These are phyloP conservation scores for Odontomachus brunneus DNA, from an alignment of 1,140 invertebrate species.

Conservation along the genomic window DNA sequence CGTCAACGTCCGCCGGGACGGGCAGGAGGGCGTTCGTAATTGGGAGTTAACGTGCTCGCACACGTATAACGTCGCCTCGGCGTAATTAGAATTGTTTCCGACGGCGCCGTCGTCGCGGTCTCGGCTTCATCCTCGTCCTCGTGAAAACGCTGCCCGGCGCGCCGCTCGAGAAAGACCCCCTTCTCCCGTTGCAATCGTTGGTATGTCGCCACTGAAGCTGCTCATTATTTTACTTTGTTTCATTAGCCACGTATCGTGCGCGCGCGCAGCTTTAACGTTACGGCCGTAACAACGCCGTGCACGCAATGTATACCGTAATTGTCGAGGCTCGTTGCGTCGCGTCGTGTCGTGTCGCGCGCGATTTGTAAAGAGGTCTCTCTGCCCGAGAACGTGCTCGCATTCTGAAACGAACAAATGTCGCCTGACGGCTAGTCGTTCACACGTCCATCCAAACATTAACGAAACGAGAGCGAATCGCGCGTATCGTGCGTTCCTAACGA, in stretches of 20 bases:
- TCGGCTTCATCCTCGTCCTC: no score
- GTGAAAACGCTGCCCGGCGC: background rate
- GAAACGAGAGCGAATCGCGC: conserved; percentile 20
- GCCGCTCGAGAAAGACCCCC: background rate
- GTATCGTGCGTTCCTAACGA: background rate
- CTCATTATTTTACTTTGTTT: conserved; percentile 46
- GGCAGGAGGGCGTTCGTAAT: background rate
- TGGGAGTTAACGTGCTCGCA: conserved; percentile 31
- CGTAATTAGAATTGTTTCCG: conserved; percentile 36
- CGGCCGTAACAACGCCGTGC: background rate
- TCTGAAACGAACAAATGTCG: background rate
- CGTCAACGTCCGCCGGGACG: conserved; percentile 54
- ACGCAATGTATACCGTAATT: background rate
- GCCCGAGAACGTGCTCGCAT: background rate
- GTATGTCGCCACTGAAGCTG: background rate
- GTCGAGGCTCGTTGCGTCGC: background rate
- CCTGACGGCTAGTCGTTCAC: conserved; percentile 6
- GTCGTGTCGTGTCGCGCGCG: background rate
- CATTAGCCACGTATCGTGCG: conserved; percentile 1
- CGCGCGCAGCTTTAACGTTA: conserved; percentile 1
- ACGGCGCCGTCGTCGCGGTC: no score
- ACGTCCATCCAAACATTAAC: conserved; percentile 3
- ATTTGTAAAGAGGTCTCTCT: conserved; percentile 14
- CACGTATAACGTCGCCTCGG: conserved; percentile 7
- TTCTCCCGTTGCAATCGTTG: background rate